phyloP scores from a whole-genome alignment of 2,888 invertebrate species.

The Spodoptera exigua region DNA sequence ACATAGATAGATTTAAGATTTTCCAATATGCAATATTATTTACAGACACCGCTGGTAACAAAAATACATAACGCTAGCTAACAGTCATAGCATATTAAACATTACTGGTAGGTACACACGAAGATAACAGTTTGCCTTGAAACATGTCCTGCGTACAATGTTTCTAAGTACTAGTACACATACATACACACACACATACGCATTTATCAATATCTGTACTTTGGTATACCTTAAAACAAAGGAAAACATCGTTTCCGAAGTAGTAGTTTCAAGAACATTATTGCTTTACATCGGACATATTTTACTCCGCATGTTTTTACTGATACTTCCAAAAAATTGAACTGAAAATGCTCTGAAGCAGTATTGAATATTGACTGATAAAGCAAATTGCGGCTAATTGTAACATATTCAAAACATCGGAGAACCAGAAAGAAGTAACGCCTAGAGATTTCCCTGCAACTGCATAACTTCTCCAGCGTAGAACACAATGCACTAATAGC shows the following conservation, averaged over 20 bases:
- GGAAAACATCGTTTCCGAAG: no score
- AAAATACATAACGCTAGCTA: slow-evolving; percentile 34
- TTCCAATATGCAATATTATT: no score
- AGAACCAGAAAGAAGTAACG: background rate
- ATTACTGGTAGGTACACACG: slow-evolving; percentile 20
- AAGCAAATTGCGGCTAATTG: no score
- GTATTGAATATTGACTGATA: no score
- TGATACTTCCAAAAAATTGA: no score
- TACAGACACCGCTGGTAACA: background rate
- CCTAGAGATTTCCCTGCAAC: background rate
- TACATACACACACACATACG: background rate
- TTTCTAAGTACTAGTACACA: slow-evolving; percentile 45
- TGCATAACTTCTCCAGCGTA: slow-evolving; percentile 9
- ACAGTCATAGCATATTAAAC: slow-evolving; percentile 39
- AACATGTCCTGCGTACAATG: slow-evolving; percentile 44
- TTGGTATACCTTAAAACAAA: no score
- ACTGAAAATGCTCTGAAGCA: no score
- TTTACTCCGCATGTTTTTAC: no score
- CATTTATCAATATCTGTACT: slow-evolving; percentile 10
- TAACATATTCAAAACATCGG: background rate
- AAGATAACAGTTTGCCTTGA: slow-evolving; percentile 58
- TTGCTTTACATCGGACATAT: no score
- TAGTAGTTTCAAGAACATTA: no score
- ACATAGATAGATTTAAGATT: no score
- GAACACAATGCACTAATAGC: slow-evolving; percentile 26